These are phyloP conservation scores for Equus przewalskii DNA, from an alignment of 2,113 vertebrate genomes.

Conservation along the genomic window DNA sequence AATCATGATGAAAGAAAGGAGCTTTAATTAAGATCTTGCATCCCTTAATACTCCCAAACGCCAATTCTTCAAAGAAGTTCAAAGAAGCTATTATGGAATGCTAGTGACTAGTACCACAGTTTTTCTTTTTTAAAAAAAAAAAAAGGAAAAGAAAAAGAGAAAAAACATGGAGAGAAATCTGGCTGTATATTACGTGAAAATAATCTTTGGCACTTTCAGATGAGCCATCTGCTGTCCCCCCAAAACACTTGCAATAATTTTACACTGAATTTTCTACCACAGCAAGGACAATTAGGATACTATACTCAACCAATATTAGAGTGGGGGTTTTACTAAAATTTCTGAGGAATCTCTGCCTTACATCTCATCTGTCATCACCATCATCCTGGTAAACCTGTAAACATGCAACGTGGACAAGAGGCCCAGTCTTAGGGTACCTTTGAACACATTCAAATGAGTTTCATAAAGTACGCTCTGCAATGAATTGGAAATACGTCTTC, in stretches of 20 bases:
- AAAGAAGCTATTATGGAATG: neutral
- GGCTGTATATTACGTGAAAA: neutral
- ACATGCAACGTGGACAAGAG: neutral
- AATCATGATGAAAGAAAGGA: constrained; percentile 17
- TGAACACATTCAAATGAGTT: neutral
- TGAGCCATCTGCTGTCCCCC: neutral
- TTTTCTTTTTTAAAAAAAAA: neutral
- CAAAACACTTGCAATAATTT: neutral
- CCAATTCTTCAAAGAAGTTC: neutral
- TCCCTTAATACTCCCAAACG: neutral
- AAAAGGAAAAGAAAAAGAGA: neutral
- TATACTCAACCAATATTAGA: neutral
- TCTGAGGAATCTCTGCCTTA: neutral
- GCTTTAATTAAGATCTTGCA: constrained; percentile 39
- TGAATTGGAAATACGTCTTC: neutral
- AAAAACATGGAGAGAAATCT: neutral
- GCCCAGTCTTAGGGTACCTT: neutral
- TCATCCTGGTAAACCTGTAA: neutral
- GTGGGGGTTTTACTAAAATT: neutral
- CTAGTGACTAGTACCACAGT: neutral
- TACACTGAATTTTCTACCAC: neutral
- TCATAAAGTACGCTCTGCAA: neutral
- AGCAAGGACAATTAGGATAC: neutral
- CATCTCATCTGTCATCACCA: neutral
- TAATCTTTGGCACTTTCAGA: neutral